Percentiles rank a stretch among this genome's conserved stretches.
Evolutionary conservation across 1,140 invertebrate genomes (phyloP).

Genomic region (Aricia agestis): DNA sequence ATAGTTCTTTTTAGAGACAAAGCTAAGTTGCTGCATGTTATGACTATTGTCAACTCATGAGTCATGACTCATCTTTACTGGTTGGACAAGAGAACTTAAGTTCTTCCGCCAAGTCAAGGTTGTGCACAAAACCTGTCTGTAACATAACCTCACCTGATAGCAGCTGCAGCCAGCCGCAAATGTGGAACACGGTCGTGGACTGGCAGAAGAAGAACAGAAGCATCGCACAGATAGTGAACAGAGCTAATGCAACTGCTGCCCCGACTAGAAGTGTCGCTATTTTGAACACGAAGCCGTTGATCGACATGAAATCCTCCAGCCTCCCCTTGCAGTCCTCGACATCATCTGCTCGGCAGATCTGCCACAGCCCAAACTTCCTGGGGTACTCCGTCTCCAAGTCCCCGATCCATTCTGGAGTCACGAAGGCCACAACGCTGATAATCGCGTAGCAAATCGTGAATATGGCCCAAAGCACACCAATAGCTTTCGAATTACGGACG

Average conservation of each 20-base stretch:
- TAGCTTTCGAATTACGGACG: constrained; percentile 96
- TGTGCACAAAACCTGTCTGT: background rate
- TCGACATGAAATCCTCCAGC: constrained; percentile 88
- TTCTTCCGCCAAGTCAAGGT: background rate
- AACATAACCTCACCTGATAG: constrained; percentile 86
- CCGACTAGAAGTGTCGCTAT: constrained; percentile 93
- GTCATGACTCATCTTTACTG: background rate
- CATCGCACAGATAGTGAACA: constrained; percentile 91
- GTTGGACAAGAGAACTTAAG: background rate
- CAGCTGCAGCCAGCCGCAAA: constrained; percentile 95
- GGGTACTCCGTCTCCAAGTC: constrained; percentile 89
- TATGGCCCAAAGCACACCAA: constrained; percentile 97
- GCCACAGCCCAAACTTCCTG: constrained; percentile 95
- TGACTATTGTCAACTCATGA: background rate
- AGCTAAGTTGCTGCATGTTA: background rate
- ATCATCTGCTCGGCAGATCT: constrained; percentile 85
- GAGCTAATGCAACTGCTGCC: constrained; percentile 88
- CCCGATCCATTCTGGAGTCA: constrained; percentile 96
- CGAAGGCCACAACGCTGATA: constrained; percentile 94
- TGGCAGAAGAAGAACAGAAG: constrained; percentile 96
- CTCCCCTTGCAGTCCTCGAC: constrained; percentile 87
- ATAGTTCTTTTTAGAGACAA: background rate
- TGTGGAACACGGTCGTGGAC: constrained; percentile 93
- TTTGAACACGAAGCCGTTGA: constrained; percentile 83
- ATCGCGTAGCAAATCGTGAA: constrained; percentile 98